phyloP scores from a whole-genome alignment of 2,888 invertebrate species.

The Drosophila anomalata region DNA sequence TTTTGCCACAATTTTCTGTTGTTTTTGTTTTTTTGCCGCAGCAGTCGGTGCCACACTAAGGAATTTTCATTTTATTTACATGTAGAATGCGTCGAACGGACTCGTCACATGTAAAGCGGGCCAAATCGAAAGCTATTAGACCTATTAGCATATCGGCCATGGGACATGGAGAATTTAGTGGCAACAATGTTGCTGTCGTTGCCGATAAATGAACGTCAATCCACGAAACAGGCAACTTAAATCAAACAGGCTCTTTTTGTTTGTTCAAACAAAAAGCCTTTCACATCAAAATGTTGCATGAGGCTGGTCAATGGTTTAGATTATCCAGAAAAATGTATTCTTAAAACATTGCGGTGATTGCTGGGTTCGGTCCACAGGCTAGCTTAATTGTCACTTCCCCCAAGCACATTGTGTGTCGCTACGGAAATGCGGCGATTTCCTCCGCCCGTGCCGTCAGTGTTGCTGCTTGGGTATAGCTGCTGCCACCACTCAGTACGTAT shows the following conservation, averaged over 20 bases:
- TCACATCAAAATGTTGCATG: slow-evolving; percentile 17
- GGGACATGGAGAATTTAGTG: slow-evolving; percentile 36
- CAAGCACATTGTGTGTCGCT: slow-evolving; percentile 23
- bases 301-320: slow-evolving; percentile 9
- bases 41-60: slow-evolving; percentile 37
- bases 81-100: slow-evolving; percentile 66
- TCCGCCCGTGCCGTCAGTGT: slow-evolving; percentile 15
- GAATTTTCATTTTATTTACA: slow-evolving; percentile 78
- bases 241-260: not conserved
- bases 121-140: slow-evolving; percentile 68
- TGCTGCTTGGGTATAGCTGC: slow-evolving; percentile 48
- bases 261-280: slow-evolving; percentile 9
- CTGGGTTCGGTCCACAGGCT: slow-evolving; percentile 27
- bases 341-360: slow-evolving; percentile 7
- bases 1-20: slow-evolving; percentile 34
- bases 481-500: not conserved
- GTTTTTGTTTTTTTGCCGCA: slow-evolving; percentile 19
- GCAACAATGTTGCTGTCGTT: slow-evolving; percentile 33
- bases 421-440: slow-evolving; percentile 57
- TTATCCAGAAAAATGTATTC: no score
- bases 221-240: not conserved
- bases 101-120: slow-evolving; percentile 49
- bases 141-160: slow-evolving; percentile 62
- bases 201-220: slow-evolving; percentile 12
- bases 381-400: slow-evolving; percentile 43